These are phyloP conservation scores for Eptesicus fuscus DNA, from an alignment of 2,113 vertebrate species.

Conservation along the genomic window DNA sequence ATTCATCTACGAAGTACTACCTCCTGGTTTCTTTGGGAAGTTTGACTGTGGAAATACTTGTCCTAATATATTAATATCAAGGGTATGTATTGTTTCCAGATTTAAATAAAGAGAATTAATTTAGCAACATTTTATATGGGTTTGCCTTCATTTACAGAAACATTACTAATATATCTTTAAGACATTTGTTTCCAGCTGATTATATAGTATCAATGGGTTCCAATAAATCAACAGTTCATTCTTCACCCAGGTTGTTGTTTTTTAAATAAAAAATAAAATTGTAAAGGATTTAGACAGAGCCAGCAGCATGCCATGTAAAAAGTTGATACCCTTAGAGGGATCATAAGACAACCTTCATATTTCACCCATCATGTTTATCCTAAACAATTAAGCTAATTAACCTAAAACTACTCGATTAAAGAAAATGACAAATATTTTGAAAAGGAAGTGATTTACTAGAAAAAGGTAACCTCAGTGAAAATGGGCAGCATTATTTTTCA, in stretches of 20 bases:
- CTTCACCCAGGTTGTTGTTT: not conserved
- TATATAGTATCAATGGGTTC: not conserved
- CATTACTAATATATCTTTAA: not conserved
- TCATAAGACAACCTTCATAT: not conserved
- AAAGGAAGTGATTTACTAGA: constrained; percentile 22
- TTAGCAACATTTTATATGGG: not conserved
- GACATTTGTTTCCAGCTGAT: not conserved
- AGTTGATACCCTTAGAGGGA: not conserved
- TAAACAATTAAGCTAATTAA: not conserved
- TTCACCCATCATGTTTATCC: not conserved
- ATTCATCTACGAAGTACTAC: not conserved
- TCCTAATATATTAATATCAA: not conserved
- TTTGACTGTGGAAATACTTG: not conserved
- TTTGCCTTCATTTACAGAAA: not conserved
- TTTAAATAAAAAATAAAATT: not conserved
- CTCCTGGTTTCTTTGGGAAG: not conserved
- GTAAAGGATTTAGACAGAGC: not conserved
- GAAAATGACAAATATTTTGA: not conserved
- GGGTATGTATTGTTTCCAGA: not conserved
- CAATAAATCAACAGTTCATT: not conserved
- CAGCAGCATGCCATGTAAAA: not conserved
- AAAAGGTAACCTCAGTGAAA: constrained; percentile 17
- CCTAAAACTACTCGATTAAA: constrained; percentile 6
- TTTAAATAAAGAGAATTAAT: not conserved
- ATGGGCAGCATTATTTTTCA: not conserved